Evolutionary conservation across 2,113 vertebrate genomes (phyloP).

Genomic region (Brevimyrus niger): DNA sequence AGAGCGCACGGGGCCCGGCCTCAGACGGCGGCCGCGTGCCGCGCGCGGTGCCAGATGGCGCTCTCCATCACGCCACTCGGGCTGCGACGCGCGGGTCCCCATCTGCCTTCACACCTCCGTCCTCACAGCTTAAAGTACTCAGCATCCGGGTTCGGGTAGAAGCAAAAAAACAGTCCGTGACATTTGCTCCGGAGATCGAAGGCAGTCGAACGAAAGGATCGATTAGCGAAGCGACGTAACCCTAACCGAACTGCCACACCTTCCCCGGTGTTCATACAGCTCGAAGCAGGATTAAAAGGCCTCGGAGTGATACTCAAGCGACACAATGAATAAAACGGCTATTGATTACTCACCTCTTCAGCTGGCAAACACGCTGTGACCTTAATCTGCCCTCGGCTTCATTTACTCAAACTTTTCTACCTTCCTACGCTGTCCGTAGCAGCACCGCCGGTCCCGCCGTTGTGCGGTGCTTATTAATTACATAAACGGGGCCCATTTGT

Average conservation of each 20-base stretch:
- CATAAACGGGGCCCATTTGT: conserved; percentile 52
- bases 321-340: conserved; percentile 16
- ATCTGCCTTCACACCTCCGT: not conserved
- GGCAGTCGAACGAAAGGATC: not conserved
- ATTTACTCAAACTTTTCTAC: conserved; percentile 30
- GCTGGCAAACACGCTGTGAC: conserved; percentile 39
- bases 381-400: conserved; percentile 10
- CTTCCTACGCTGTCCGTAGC: not conserved
- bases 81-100: conserved; percentile 40
- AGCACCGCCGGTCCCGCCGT: conserved; percentile 36
- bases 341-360: conserved; percentile 60
- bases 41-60: conserved; percentile 58
- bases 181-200: not conserved
- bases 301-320: not conserved
- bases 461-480: conserved; percentile 45
- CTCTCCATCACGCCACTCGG: conserved; percentile 38
- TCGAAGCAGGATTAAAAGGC: conserved; percentile 53
- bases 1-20: conserved; percentile 48
- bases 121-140: not conserved
- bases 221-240: not conserved
- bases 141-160: not conserved
- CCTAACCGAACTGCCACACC: conserved; percentile 36
- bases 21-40: conserved; percentile 44
- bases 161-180: not conserved
- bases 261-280: conserved; percentile 36